Percentiles rank a stretch among this genome's conserved stretches.
These are phyloP conservation scores for Oreortyx pictus DNA, from an alignment of 2,797 vertebrate species.

Conservation along the genomic window DNA sequence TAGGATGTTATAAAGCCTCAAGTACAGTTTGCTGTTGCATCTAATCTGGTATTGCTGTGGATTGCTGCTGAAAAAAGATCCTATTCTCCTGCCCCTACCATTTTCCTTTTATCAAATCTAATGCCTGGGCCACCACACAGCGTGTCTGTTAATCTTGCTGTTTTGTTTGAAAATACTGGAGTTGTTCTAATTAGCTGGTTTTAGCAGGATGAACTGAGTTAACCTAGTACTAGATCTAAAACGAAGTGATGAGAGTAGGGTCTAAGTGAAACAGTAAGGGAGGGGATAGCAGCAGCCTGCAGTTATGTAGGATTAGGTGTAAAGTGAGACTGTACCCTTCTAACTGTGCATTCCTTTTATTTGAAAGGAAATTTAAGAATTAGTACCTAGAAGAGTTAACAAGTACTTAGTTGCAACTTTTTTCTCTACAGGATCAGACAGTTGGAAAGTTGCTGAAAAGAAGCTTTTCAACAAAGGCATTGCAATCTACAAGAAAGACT, in stretches of 20 bases:
- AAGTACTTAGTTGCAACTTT: not conserved
- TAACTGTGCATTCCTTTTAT: not conserved
- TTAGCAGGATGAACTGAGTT: conserved; percentile 1
- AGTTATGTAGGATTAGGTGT: not conserved
- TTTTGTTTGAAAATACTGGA: not conserved
- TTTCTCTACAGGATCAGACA: conserved; percentile 89
- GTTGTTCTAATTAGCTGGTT: not conserved
- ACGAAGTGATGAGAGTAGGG: not conserved
- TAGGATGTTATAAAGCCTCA: not conserved
- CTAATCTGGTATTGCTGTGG: not conserved
- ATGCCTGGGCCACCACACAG: not conserved
- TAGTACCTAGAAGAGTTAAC: not conserved
- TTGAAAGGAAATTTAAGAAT: not conserved
- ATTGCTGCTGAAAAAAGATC: conserved; percentile 1
- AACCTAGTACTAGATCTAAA: not conserved
- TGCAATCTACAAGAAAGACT: conserved; percentile 94
- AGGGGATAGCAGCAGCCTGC: not conserved
- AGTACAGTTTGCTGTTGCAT: not conserved
- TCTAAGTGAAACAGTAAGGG: not conserved
- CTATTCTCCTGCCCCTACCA: not conserved
- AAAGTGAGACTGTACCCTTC: not conserved
- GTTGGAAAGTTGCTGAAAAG: conserved; percentile 91
- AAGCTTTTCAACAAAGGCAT: conserved; percentile 97
- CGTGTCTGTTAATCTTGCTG: not conserved
- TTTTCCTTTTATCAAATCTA: not conserved